These are phyloP conservation scores for Petrolisthes manimaculis DNA, from an alignment of 2,888 invertebrate genomes.

Conservation along the genomic window DNA sequence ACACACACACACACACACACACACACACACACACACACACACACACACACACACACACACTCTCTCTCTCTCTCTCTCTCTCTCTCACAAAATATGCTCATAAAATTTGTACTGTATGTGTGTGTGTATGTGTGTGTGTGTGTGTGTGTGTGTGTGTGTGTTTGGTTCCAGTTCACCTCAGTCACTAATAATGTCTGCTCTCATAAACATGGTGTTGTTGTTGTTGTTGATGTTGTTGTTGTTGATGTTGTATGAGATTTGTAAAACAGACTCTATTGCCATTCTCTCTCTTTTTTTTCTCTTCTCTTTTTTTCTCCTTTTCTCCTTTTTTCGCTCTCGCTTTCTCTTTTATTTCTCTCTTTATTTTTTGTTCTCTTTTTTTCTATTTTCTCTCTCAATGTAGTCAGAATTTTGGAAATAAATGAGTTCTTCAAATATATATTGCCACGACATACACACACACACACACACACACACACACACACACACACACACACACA, in stretches of 20 bases:
- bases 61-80: slow-evolving; percentile 20
- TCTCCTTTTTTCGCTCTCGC: not conserved
- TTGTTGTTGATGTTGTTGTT: not conserved
- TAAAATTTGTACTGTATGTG: not conserved
- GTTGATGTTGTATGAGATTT: not conserved
- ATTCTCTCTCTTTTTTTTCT: not conserved
- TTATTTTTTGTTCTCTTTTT: not conserved
- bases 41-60: too few species aligned
- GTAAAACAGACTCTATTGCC: not conserved
- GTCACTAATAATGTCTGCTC: too few species aligned
- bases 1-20: too few species aligned
- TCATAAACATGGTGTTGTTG: not conserved
- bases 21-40: too few species aligned
- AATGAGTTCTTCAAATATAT: not conserved
- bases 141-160: slow-evolving; percentile 1
- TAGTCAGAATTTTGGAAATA: not conserved
- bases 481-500: slow-evolving; percentile 16
- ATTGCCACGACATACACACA: not conserved
- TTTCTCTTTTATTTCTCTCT: not conserved
- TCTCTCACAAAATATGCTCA: not conserved
- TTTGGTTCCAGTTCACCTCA: not conserved
- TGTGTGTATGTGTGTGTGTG: not conserved
- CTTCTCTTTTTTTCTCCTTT: not conserved
- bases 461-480: not conserved
- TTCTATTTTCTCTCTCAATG: not conserved